Conservation (phyloP, 1,140 invertebrate species). For the Aphelenchoides fujianensis region DNA sequence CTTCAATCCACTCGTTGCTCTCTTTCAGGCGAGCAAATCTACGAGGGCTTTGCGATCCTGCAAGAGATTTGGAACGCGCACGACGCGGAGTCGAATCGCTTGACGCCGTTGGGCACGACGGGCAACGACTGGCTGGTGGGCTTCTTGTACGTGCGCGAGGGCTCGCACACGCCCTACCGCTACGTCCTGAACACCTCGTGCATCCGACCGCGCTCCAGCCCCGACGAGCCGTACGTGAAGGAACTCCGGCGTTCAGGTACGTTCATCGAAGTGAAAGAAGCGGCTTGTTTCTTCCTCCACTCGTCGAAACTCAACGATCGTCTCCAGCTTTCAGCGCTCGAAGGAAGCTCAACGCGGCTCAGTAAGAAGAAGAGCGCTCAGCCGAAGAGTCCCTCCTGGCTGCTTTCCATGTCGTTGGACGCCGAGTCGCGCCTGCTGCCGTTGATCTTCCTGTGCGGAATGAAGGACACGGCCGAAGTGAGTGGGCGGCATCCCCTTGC, state of each 20-base stretch:
- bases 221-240: slow-evolving; percentile 30
- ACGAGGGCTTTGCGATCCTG: slow-evolving; percentile 35
- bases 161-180: slow-evolving; percentile 42
- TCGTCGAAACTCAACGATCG: slow-evolving; percentile 4
- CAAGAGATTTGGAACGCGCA: slow-evolving; percentile 29
- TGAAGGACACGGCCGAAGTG: slow-evolving; percentile 11
- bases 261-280: slow-evolving; percentile 12
- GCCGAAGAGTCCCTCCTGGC: slow-evolving; percentile 27
- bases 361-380: slow-evolving; percentile 35
- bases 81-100: background rate
- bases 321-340: slow-evolving; percentile 29
- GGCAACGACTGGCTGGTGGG: slow-evolving; percentile 32
- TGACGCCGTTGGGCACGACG: background rate
- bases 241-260: slow-evolving; percentile 29
- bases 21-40: slow-evolving; percentile 37
- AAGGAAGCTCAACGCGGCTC: slow-evolving; percentile 39
- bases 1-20: slow-evolving; percentile 21
- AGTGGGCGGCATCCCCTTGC: background rate
- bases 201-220: slow-evolving; percentile 13
- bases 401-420: slow-evolving; percentile 32
- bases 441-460: slow-evolving; percentile 38
- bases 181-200: slow-evolving; percentile 20
- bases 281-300: background rate
- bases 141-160: slow-evolving; percentile 35
- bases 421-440: slow-evolving; percentile 40